Percentiles rank a stretch among this genome's conserved stretches.
Conservation (phyloP, 1,140 invertebrate genomes). For the Mesaphorura yosii region DNA sequence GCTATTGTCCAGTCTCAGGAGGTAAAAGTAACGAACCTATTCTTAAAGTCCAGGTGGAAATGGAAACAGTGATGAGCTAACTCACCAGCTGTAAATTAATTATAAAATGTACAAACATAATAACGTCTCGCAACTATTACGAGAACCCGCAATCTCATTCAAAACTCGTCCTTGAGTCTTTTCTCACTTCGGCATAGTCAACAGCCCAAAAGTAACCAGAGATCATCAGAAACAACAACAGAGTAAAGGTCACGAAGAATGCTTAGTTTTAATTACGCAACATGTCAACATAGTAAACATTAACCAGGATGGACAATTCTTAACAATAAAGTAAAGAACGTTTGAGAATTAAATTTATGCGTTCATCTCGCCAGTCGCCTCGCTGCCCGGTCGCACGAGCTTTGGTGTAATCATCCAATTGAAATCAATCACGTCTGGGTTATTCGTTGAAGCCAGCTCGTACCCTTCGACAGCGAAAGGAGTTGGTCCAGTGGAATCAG, state of each 20-base stretch:
- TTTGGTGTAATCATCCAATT: neutral
- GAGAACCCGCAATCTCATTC: neutral
- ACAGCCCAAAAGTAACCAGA: neutral
- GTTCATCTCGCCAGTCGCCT: neutral
- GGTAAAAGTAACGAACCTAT: neutral
- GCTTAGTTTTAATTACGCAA: neutral
- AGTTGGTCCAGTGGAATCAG: neutral
- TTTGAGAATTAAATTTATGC: neutral
- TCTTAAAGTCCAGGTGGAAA: neutral
- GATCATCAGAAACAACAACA: neutral
- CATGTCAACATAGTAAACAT: neutral
- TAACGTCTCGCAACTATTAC: neutral
- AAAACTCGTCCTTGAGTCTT: neutral
- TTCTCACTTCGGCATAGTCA: neutral
- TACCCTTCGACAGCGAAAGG: neutral
- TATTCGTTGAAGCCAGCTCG: neutral
- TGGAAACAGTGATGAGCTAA: neutral
- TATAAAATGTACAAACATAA: neutral
- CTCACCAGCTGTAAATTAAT: neutral
- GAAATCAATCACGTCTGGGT: neutral
- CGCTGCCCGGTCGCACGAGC: neutral
- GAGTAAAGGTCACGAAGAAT: neutral
- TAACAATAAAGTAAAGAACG: neutral
- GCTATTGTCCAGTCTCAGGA: neutral
- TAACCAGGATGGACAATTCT: neutral